Conservation (phyloP, 2,797 vertebrate species). For the Argya squamiceps region DNA sequence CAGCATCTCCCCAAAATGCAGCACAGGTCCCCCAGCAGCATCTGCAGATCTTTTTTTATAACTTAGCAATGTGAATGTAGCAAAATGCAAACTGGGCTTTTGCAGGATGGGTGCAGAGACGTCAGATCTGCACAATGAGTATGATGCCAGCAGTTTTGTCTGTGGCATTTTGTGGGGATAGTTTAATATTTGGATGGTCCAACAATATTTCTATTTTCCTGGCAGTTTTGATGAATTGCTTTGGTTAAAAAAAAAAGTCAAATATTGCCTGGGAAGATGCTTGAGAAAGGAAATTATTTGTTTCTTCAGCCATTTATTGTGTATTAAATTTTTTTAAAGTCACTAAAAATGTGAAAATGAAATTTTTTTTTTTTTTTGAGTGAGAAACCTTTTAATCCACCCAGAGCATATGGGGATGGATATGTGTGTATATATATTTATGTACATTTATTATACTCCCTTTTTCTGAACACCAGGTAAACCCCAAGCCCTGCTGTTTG, state of each 20-base stretch:
- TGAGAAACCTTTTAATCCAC: background rate
- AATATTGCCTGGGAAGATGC: background rate
- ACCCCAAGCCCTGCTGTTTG: background rate
- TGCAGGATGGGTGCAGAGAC: rapidly evolving
- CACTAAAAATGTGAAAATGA: background rate
- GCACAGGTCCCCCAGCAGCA: rapidly evolving
- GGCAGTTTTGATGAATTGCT: background rate
- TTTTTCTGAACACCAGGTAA: background rate
- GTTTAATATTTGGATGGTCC: background rate
- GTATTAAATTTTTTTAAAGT: background rate
- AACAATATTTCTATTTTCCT: background rate
- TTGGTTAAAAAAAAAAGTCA: background rate
- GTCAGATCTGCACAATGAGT: background rate
- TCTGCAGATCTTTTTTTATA: background rate
- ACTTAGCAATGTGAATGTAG: background rate
- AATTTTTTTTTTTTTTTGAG: background rate
- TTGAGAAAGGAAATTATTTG: background rate
- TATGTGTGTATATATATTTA: background rate
- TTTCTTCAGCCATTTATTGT: background rate
- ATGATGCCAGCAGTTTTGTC: background rate
- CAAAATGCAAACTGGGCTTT: background rate
- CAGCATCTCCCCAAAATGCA: background rate
- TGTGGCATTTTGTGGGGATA: background rate
- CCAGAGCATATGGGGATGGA: background rate
- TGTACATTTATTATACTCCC: background rate